Evolutionary conservation across 2,797 vertebrate species (phyloP).

Genomic region (Buceros bicornis): DNA sequence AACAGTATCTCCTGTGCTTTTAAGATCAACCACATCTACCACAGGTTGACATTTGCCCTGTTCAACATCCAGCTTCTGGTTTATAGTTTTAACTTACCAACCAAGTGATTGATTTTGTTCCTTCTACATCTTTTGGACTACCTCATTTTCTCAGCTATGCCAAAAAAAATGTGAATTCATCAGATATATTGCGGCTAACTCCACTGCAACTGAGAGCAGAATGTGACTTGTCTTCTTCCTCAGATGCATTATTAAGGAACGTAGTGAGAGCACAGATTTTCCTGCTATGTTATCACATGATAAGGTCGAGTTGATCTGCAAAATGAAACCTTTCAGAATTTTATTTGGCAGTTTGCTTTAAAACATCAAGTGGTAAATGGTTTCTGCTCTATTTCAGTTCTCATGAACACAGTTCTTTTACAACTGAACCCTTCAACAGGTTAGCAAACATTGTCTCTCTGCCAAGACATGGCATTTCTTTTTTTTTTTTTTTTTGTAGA

Average conservation of each 20-base stretch:
- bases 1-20: background rate
- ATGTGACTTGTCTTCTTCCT: slow-evolving; percentile 51
- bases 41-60: background rate
- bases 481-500: slow-evolving; percentile 51
- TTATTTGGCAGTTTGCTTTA: slow-evolving; percentile 76
- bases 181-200: slow-evolving; percentile 31
- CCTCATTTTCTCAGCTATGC: slow-evolving; percentile 28
- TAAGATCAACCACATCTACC: background rate
- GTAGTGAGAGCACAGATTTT: slow-evolving; percentile 67
- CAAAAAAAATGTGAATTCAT: slow-evolving; percentile 51
- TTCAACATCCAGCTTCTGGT: background rate
- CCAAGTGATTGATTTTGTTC: slow-evolving; percentile 4
- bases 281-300: slow-evolving; percentile 67
- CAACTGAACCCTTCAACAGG: slow-evolving; percentile 63
- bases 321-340: slow-evolving; percentile 75
- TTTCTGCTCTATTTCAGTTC: slow-evolving; percentile 69
- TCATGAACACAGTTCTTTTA: slow-evolving; percentile 67
- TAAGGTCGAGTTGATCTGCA: slow-evolving; percentile 71
- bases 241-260: slow-evolving; percentile 63
- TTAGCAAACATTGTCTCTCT: slow-evolving; percentile 75
- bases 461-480: slow-evolving; percentile 73
- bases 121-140: slow-evolving; percentile 32
- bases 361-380: slow-evolving; percentile 75
- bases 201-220: slow-evolving; percentile 41
- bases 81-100: background rate